These are phyloP conservation scores for Cylas formicarius DNA, from an alignment of 1,140 invertebrate species.

Conservation along the genomic window DNA sequence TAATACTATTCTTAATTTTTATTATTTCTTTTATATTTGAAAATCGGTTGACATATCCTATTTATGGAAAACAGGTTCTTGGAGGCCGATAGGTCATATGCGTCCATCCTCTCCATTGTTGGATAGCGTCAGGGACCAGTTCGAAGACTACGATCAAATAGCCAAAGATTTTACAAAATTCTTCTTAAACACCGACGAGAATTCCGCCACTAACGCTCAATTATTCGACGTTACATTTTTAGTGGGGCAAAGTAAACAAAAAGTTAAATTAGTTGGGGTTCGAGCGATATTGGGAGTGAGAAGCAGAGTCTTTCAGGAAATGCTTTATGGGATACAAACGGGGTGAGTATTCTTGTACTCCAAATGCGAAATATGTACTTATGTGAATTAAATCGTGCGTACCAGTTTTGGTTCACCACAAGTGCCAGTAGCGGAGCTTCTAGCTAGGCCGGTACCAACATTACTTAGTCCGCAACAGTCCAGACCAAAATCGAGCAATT, in stretches of 20 bases:
- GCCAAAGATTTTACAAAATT: conserved; percentile 87
- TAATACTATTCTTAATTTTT: too few relatives aligned
- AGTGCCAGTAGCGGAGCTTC: conserved; percentile 80
- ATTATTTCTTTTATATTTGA: too few relatives aligned
- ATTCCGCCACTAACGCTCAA: conserved; percentile 61
- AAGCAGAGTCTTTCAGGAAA: conserved; percentile 85
- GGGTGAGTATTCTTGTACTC: conserved; percentile 41
- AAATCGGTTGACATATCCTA: neutral
- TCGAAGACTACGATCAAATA: conserved; percentile 89
- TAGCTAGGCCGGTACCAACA: conserved; percentile 76
- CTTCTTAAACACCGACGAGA: conserved; percentile 75
- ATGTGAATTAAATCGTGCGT: neutral
- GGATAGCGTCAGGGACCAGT: conserved; percentile 85
- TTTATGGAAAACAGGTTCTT: conserved; percentile 58
- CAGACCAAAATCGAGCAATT: conserved; percentile 85
- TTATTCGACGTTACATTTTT: conserved; percentile 88
- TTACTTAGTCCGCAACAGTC: conserved; percentile 67
- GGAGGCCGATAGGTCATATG: conserved; percentile 93
- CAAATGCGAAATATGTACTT: conserved; percentile 1
- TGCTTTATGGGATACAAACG: conserved; percentile 90
- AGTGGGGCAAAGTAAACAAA: conserved; percentile 84
- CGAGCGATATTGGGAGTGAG: conserved; percentile 84
- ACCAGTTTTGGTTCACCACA: conserved; percentile 76
- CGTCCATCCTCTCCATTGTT: conserved; percentile 84
- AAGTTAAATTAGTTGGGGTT: conserved; percentile 81